Evolutionary conservation across 2,797 vertebrate species (phyloP).

Genomic region (Phrynocephalus forsythii): DNA sequence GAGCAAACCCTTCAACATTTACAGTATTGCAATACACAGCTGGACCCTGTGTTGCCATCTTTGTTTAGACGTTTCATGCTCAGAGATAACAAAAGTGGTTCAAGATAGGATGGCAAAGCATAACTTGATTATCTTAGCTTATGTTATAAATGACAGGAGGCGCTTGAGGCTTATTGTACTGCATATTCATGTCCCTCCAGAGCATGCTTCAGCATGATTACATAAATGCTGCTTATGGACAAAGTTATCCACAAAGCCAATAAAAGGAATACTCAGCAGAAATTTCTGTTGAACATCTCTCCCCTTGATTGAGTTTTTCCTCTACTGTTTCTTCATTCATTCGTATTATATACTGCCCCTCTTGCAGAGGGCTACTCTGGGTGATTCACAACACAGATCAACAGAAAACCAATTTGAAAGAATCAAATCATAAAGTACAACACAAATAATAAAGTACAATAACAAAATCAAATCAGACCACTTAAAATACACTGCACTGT

Average conservation of each 20-base stretch:
- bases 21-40: background rate
- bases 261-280: too few relatives aligned
- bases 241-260: background rate
- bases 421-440: too few relatives aligned
- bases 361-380: too few relatives aligned
- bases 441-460: too few relatives aligned
- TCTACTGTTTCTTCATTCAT: too few relatives aligned
- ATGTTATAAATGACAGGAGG: background rate
- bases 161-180: background rate
- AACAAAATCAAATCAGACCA: too few relatives aligned
- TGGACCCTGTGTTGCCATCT: background rate
- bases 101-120: background rate
- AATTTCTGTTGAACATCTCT: background rate
- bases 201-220: background rate
- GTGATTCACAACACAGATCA: too few relatives aligned
- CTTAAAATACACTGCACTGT: too few relatives aligned
- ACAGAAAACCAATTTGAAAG: too few relatives aligned
- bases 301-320: background rate
- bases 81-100: background rate
- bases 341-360: too few relatives aligned
- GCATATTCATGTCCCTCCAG: background rate
- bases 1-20: background rate
- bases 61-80: background rate
- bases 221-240: background rate
- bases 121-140: background rate